Percentiles rank a stretch among this genome's conserved stretches.
phyloP scores from a whole-genome alignment of 1,140 invertebrate species.

The Penaeus japonicus region DNA sequence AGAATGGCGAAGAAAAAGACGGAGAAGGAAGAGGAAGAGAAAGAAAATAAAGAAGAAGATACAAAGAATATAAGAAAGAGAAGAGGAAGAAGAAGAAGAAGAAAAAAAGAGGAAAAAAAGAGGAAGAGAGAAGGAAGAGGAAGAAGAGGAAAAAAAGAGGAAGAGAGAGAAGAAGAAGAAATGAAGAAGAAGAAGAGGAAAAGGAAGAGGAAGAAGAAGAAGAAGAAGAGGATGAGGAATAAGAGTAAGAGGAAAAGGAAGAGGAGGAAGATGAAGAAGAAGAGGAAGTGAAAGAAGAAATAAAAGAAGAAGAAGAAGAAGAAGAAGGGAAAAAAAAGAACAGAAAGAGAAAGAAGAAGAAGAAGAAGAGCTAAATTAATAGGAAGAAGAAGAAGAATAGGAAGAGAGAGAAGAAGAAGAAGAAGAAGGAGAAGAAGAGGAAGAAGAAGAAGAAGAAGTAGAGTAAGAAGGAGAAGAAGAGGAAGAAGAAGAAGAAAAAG shows the following conservation, averaged over 20 bases:
- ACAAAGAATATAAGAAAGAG: no score
- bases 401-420: no score
- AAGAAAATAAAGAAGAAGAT: no score
- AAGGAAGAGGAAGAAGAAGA: no score
- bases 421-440: background rate
- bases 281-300: background rate
- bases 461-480: background rate
- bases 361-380: no score
- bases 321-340: background rate
- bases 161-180: background rate
- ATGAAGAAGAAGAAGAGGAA: background rate
- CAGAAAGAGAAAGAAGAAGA: background rate
- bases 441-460: background rate
- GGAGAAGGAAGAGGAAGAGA: background rate
- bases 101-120: background rate
- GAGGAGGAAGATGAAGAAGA: no score
- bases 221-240: background rate
- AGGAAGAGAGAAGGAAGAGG: background rate
- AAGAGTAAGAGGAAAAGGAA: background rate
- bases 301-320: no score
- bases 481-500: no score
- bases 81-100: background rate
- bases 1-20: no score
- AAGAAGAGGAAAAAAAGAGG: background rate
- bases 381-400: no score